Conservation (phyloP, 53 echinoderm and acorn worm genomes). For the Crossaster papposus region DNA sequence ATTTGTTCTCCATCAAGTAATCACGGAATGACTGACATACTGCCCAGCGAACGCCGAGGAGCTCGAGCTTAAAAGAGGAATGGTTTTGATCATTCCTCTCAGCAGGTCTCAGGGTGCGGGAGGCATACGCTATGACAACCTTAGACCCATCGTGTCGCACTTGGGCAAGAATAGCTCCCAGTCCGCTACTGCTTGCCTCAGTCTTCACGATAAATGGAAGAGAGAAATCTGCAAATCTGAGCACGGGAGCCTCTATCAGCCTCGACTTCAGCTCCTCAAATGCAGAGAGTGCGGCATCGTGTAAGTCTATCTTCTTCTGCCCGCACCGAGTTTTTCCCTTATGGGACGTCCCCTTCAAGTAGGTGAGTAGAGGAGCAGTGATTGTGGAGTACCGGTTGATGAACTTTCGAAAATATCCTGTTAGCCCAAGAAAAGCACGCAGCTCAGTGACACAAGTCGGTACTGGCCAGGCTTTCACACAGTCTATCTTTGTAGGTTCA, state of each 20-base stretch:
- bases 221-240: slow-evolving; percentile 54
- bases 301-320: neutral
- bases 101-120: slow-evolving; percentile 12
- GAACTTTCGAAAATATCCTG: slow-evolving; percentile 70
- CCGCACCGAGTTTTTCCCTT: neutral
- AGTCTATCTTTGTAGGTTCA: slow-evolving; percentile 58
- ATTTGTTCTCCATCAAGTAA: neutral
- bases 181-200: slow-evolving; percentile 38
- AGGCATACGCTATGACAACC: slow-evolving; percentile 47
- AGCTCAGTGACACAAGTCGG: slow-evolving; percentile 57
- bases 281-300: slow-evolving; percentile 4
- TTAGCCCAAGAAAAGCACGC: slow-evolving; percentile 59
- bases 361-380: slow-evolving; percentile 34
- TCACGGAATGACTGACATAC: neutral
- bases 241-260: slow-evolving; percentile 25
- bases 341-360: neutral
- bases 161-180: slow-evolving; percentile 34
- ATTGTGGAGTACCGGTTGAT: slow-evolving; percentile 46
- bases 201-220: slow-evolving; percentile 57
- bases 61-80: slow-evolving; percentile 41
- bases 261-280: slow-evolving; percentile 20
- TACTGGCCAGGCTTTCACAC: slow-evolving; percentile 54
- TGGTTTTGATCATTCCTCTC: slow-evolving; percentile 46
- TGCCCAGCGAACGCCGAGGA: neutral
- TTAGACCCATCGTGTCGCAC: slow-evolving; percentile 5